Evolutionary conservation across 2,797 vertebrate genomes (phyloP), one percentile per base, ranked within the genome.

Genomic region (Antennarius maculatus): DNA sequence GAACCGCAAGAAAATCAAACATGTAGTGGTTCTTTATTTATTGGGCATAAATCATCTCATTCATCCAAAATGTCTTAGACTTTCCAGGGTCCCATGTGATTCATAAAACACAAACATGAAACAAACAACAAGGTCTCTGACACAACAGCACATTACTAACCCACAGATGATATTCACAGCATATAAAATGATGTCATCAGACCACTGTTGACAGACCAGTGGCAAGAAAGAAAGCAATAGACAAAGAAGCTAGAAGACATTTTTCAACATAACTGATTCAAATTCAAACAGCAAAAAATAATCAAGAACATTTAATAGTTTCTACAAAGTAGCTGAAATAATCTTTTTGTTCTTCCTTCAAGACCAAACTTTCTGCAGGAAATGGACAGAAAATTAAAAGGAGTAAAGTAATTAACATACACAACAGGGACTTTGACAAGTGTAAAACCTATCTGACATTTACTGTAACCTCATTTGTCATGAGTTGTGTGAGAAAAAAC

Each of bases 391-490:
- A 77, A 54, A 71, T 60, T 16, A 66, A 62, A 71, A 56, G 47
- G 39, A 76, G 53, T 27, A 6, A 12, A 12, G 42, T 18, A 60
- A 55, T 62, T 57, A 27, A 74, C 71, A 49, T 69, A 54, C 50
- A 46, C 45, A 65, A 71, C 46, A 42, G 12, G 18, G 61, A 50
- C 1, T 53, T 16, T 66, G 64, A 73, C 41, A 73, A 61, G 51
- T 42, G 54, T n/a, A 51, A 51, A 58, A 50, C 55, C 29, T 69
- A 37, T 50, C 28, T 66, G n/a, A 69, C 61, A 27, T 31, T 69
- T 50, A 77, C 54, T 49, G 50, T 60, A 75, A 71, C 37, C 27
- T 15, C 15, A 59, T 54, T 49, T 54, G 48, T 73, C 73, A 60
- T 47, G 48, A 54, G 55, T 70, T 71, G n/a, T 51, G 46, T 43